phyloP scores from a whole-genome alignment of 92 coral and sea anemone species.

The Blastomussa wellsi region DNA sequence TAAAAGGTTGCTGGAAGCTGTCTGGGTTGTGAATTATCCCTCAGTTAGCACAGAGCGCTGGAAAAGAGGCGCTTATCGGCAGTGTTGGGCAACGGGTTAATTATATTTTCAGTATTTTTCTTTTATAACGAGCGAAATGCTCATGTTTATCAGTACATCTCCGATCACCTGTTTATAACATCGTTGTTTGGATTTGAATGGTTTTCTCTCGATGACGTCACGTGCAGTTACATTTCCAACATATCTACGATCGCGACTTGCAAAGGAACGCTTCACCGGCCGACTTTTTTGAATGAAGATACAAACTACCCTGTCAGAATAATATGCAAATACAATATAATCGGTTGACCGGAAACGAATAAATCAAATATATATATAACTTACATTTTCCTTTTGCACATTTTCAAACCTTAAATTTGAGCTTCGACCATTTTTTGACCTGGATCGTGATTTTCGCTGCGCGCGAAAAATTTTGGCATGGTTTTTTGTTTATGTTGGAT shows the following conservation, averaged over 20 bases:
- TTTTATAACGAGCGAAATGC: conserved; percentile 28
- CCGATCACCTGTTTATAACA: conserved; percentile 41
- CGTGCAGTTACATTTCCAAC: background rate
- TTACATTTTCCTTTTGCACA: background rate
- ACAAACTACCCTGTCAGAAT: background rate
- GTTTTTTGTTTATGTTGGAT: background rate
- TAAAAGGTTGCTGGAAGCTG: background rate
- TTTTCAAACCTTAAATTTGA: background rate
- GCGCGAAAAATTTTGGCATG: background rate
- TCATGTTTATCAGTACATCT: conserved; percentile 38
- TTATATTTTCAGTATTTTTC: conserved; percentile 39
- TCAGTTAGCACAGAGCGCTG: background rate
- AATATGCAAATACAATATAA: conserved; percentile 9
- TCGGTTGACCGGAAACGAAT: background rate
- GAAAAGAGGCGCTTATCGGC: conserved; percentile 1
- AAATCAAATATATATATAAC: background rate
- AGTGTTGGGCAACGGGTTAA: conserved; percentile 4
- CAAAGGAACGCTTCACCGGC: background rate
- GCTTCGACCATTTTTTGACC: background rate
- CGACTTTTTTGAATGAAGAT: background rate
- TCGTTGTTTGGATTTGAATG: conserved; percentile 38
- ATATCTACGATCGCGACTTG: background rate
- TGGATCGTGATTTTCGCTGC: background rate
- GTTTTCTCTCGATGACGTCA: conserved; percentile 45
- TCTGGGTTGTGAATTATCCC: background rate